Evolutionary conservation across 2,113 vertebrate species (phyloP).

Genomic region (Geococcyx californianus): DNA sequence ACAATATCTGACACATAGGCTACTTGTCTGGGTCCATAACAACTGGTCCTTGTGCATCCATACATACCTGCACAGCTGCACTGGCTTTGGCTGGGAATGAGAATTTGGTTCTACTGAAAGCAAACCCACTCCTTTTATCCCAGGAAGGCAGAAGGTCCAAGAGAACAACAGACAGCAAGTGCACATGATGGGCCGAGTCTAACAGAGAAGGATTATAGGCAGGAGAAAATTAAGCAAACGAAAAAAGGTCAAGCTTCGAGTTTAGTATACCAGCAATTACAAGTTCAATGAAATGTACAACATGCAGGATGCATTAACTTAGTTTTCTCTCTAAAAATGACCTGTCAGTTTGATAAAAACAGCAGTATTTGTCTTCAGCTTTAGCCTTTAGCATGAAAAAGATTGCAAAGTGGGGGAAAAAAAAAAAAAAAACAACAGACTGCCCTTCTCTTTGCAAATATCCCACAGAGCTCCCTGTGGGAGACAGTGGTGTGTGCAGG

Average conservation of each 20-base stretch:
- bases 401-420: background rate
- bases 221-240: background rate
- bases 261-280: background rate
- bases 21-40: background rate
- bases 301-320: background rate
- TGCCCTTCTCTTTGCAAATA: background rate
- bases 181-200: background rate
- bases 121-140: background rate
- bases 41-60: background rate
- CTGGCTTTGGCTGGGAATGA: background rate
- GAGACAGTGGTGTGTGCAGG: background rate
- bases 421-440: background rate
- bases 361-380: background rate
- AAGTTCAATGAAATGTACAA: background rate
- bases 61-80: background rate
- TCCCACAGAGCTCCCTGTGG: background rate
- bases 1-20: background rate
- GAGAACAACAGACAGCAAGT: background rate
- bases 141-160: too few species aligned
- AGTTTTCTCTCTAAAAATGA: background rate
- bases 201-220: background rate
- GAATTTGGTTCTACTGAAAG: background rate
- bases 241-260: background rate
- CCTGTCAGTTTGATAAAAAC: background rate
- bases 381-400: background rate